Conservation (phyloP, 37 sponge, comb jelly and placozoan species). For the Theonella swinhoei region DNA sequence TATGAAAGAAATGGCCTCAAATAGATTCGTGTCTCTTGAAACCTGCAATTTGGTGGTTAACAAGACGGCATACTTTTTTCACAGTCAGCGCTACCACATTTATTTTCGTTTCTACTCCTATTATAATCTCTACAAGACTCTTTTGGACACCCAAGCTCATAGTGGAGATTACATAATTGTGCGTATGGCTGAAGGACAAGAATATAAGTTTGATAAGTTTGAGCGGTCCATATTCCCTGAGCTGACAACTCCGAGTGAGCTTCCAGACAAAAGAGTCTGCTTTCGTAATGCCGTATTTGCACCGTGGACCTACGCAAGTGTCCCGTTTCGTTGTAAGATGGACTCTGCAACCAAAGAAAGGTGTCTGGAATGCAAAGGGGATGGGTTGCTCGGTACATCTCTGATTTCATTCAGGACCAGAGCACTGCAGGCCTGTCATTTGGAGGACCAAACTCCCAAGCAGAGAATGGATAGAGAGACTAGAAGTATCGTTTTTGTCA, state of each 20-base stretch:
- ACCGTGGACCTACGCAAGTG: constrained; percentile 60
- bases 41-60: constrained; percentile 56
- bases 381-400: constrained; percentile 20
- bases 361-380: constrained; percentile 57
- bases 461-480: neutral
- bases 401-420: constrained; percentile 40
- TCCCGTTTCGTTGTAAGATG: constrained; percentile 61
- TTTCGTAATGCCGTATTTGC: constrained; percentile 38
- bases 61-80: constrained; percentile 44
- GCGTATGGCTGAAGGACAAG: constrained; percentile 33
- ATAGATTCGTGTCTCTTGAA: neutral
- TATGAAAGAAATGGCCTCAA: neutral
- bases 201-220: constrained; percentile 55
- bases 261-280: constrained; percentile 38
- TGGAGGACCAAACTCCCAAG: constrained; percentile 24
- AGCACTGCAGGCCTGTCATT: constrained; percentile 58
- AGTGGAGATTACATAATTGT: constrained; percentile 5
- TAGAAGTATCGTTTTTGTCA: constrained; percentile 31
- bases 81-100: constrained; percentile 51
- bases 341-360: neutral
- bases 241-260: constrained; percentile 10
- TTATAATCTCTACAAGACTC: constrained; percentile 55
- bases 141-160: neutral
- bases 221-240: constrained; percentile 62
- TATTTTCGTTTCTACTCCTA: constrained; percentile 71